phyloP scores from a whole-genome alignment of 1,140 invertebrate genomes.

The Drosophila ogumai region DNA sequence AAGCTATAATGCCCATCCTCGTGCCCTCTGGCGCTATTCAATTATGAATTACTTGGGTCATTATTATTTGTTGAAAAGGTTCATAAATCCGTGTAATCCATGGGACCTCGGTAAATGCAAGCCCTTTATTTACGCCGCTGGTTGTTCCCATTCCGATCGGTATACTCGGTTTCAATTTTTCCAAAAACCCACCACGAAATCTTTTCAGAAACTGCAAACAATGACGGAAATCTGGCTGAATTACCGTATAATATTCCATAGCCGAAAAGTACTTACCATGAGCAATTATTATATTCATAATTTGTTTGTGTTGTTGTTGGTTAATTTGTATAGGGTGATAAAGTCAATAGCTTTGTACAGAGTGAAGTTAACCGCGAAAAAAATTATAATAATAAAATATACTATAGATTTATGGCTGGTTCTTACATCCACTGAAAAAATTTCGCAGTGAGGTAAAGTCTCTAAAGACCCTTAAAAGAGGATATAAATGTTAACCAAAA shows the following conservation, averaged over 20 bases:
- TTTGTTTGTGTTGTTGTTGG: slow-evolving; percentile 50
- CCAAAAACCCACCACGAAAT: slow-evolving; percentile 56
- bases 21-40: slow-evolving; percentile 65
- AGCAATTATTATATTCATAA: slow-evolving; percentile 81
- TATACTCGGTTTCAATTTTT: slow-evolving; percentile 39
- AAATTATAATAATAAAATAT: neutral
- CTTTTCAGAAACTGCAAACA: slow-evolving; percentile 22
- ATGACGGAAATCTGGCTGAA: slow-evolving; percentile 62
- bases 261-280: slow-evolving; percentile 67
- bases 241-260: slow-evolving; percentile 58
- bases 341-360: slow-evolving; percentile 69
- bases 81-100: slow-evolving; percentile 76
- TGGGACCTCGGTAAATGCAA: slow-evolving; percentile 66
- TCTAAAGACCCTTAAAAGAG: too few relatives aligned
- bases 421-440: too few relatives aligned
- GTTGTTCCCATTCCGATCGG: slow-evolving; percentile 60
- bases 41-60: slow-evolving; percentile 63
- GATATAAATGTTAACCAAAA: too few relatives aligned
- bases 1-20: slow-evolving; percentile 16
- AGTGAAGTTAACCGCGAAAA: slow-evolving; percentile 1
- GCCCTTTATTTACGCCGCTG: slow-evolving; percentile 77
- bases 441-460: too few relatives aligned
- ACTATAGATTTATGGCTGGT: too few relatives aligned
- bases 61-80: slow-evolving; percentile 57
- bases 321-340: slow-evolving; percentile 65